phyloP scores from a whole-genome alignment of 2,888 invertebrate genomes.

The Sipha maydis region DNA sequence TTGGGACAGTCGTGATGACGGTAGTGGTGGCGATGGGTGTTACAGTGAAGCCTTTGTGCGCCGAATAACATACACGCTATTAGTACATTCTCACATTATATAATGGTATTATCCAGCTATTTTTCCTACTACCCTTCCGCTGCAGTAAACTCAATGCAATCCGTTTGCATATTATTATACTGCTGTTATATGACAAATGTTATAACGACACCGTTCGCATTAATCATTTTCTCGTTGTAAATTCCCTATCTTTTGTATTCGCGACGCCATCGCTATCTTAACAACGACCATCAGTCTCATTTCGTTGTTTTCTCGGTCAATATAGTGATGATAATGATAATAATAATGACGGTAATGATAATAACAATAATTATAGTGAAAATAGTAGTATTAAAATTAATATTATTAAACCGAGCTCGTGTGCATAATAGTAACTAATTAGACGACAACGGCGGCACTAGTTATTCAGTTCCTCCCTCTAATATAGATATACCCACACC shows the following conservation, averaged over 20 bases:
- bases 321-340: neutral
- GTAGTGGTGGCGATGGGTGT: neutral
- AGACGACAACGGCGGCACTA: neutral
- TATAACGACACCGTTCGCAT: constrained; percentile 9
- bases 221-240: constrained; percentile 22
- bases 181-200: neutral
- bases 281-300: neutral
- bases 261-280: too few species aligned
- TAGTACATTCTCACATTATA: too few species aligned
- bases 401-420: neutral
- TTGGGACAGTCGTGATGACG: neutral
- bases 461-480: neutral
- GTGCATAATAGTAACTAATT: neutral
- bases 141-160: neutral
- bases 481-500: neutral
- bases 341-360: neutral
- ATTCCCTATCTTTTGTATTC: neutral
- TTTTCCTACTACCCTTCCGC: neutral
- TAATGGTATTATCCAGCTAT: neutral
- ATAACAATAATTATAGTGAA: neutral
- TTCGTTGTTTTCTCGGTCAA: constrained; percentile 8
- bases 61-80: neutral
- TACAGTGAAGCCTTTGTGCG: constrained; percentile 8
- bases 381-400: neutral
- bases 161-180: neutral